Percentiles rank a stretch among this genome's conserved stretches.
Evolutionary conservation across 30 jellyfish, hydroid and myxozoan genomes (phyloP).

Genomic region (Cassiopea xamachana): DNA sequence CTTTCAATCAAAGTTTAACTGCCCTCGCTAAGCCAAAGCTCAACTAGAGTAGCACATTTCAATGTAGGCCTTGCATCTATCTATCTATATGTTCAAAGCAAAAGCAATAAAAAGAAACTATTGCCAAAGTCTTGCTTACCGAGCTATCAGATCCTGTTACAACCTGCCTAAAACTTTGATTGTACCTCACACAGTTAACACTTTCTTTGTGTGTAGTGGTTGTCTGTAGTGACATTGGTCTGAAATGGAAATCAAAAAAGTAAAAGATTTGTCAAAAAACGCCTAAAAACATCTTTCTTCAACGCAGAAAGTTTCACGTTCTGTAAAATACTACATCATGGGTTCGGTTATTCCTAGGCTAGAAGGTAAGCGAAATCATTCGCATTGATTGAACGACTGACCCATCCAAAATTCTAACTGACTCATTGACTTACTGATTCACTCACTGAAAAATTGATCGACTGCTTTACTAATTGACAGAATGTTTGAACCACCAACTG

Average conservation of each 20-base stretch:
- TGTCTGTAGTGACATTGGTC: conserved; percentile 86
- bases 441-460: not conserved
- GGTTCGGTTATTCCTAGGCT: too few relatives aligned
- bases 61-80: too few relatives aligned
- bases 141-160: conserved; percentile 98
- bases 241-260: not conserved
- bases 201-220: conserved; percentile 96
- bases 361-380: too few relatives aligned
- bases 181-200: conserved; percentile 82
- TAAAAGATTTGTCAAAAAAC: not conserved
- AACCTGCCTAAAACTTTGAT: conserved; percentile 85
- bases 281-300: too few relatives aligned
- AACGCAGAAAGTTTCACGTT: too few relatives aligned
- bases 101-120: not conserved
- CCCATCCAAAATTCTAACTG: not conserved
- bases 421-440: not conserved
- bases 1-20: not conserved
- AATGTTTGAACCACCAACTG: not conserved
- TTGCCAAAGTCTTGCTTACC: conserved; percentile 32
- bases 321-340: too few relatives aligned
- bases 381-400: too few relatives aligned
- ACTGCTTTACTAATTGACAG: not conserved
- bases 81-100: not conserved
- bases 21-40: not conserved
- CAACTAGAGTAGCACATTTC: too few relatives aligned